Base-by-base conservation (phyloP, 2,113 vertebrate species). In the Cepphus grylle region DNA sequence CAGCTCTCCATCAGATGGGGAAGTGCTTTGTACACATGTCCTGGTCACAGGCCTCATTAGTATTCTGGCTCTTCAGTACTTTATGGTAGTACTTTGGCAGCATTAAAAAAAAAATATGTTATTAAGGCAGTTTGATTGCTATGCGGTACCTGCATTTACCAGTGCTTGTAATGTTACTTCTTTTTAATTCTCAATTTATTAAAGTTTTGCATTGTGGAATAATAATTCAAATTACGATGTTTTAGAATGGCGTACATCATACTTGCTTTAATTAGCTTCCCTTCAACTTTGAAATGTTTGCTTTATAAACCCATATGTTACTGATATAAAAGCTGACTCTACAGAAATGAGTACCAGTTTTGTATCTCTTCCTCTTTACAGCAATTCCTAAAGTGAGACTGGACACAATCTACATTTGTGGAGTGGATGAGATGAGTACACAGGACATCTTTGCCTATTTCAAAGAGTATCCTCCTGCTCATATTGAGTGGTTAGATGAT, bases 401-500 rank as follows among this genome's bases (percentile, higher is more conserved):
- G 96, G 99, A 99, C 97, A 99, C 99, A 1, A 96, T 99, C 93
- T 97, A 99, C 55, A 97, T 99, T 93, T 98, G 97, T 7, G 99
- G 99, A 7, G 99, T 99, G 40, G 99, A 99, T 89, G 99, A 99
- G 93, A 99, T 99, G 99, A 99, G 99, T 95, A 99, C 99, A 10
- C 98, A 99, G 96, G 99, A 99, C 78, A 97, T 99, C 78, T 99
- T 99, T 65, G 98, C 98, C 15, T 99, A 99, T 86, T 99, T 99
- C 94, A 99, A 99, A 84, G 99, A 99, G 72, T 99, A 99, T 87
- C 99, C 99, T 50, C 99, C 99, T 5, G 99, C 99, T n/a, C 99
- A 99, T 93, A 99, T 99, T 2, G 99, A 99, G 97, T 99, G 99
- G 99, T 98, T 99, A 40, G 99, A 99, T 70, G 99, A 99, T 91